phyloP scores from a whole-genome alignment of 2,797 vertebrate species.

The Hoplostethus atlanticus region DNA sequence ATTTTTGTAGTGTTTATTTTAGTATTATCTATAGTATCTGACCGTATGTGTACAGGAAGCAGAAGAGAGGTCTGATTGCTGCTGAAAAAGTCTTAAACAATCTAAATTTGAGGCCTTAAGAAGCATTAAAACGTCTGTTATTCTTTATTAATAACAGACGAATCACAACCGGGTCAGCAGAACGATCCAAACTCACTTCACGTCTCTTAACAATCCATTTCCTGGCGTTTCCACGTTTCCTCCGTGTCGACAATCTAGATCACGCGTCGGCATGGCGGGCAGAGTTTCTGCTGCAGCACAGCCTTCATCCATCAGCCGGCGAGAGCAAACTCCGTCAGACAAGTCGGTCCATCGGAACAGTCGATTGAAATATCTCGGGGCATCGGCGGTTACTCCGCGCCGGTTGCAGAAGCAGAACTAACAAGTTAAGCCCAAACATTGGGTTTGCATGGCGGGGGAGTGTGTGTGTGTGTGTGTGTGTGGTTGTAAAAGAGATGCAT shows the following conservation, averaged over 20 bases:
- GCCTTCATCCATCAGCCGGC: constrained; percentile 83
- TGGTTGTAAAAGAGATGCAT: constrained; percentile 86
- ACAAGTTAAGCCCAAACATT: constrained; percentile 96
- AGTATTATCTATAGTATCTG: too few species aligned
- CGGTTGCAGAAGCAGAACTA: constrained; percentile 95
- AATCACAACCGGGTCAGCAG: too few species aligned
- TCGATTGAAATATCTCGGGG: constrained; percentile 95
- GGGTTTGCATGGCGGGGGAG: constrained; percentile 86
- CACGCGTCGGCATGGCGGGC: constrained; percentile 31
- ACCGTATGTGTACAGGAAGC: too few species aligned
- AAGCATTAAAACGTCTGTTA: too few species aligned
- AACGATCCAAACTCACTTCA: too few species aligned
- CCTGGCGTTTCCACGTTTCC: not conserved
- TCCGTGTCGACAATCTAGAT: not conserved
- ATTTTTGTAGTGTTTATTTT: too few species aligned
- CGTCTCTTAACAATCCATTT: too few species aligned
- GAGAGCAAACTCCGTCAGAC: constrained; percentile 85
- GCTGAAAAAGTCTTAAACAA: too few species aligned
- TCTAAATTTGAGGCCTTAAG: too few species aligned
- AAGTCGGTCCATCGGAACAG: constrained; percentile 89
- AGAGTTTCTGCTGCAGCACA: constrained; percentile 41
- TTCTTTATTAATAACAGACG: too few species aligned
- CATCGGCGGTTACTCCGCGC: constrained; percentile 92
- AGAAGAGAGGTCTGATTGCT: too few species aligned
- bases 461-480: constrained; percentile 25